Evolutionary conservation across 2,888 invertebrate genomes (phyloP), one percentile per base, ranked within the genome.

Genomic region (Trissolcus brochymenae): DNA sequence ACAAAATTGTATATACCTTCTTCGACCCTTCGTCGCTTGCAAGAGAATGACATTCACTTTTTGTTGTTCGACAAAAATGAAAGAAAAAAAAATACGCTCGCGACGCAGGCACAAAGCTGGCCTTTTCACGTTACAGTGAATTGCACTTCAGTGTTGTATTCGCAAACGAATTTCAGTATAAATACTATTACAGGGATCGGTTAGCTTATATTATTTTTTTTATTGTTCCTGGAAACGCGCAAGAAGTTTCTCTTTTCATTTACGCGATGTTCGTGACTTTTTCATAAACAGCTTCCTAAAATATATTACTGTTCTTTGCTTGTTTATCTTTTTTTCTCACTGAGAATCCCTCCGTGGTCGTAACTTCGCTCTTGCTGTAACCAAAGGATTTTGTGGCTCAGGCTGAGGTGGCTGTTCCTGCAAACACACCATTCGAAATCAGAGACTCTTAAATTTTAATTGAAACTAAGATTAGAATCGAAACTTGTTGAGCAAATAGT

Each of bases 331-430:
- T 25, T 7, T 21, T 43, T 54, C 79, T 87, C 85, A 89, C 77
- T 88, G 88, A 0, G 88, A 88, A 78, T 89, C 89, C 49, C 83
- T 86, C 79, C 87, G 87, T 49, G 87, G 83, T 76, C 88, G 83
- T 79, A 89, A 83, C 73, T 86, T 89, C 68, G 88, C 88, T 80
- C 88, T 87, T 54, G 89, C 89, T 4, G 87, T 87, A 43, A 83
- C 82, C 72, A 89, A 72, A 9, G 87, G 87, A 80, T 89, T 87
- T 54, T 85, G 84, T 35, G 86, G 85, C 46, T 85, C 85, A 49
- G 59, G 76, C 14, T 80, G 77, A 62, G 84, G 87, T 64, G 86
- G 83, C 62, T 88, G 85, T 72, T 88, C 87, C 84, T 88, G 78
- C 61, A 76, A 75, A 4, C 40, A 71, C 43, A 13, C 53, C 29